These are phyloP conservation scores for Oxytorus armatus DNA, from an alignment of 2,888 invertebrate genomes.

Conservation along the genomic window DNA sequence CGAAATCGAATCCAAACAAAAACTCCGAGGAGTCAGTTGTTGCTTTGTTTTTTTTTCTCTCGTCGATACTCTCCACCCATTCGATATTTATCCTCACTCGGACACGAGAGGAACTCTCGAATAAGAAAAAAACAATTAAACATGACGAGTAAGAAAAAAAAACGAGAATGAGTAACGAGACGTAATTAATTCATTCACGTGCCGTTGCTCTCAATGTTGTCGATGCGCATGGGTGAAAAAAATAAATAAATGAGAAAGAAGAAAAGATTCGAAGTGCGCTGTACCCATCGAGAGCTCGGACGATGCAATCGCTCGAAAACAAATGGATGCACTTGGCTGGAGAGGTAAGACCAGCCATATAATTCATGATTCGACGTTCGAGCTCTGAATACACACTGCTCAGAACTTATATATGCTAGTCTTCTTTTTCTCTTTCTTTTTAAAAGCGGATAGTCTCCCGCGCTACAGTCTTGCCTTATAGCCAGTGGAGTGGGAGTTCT, in stretches of 20 bases:
- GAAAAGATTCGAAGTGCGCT: conserved; percentile 46
- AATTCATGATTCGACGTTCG: conserved; percentile 69
- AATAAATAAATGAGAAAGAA: conserved; percentile 15
- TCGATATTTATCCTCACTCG: no score
- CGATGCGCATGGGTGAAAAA: conserved; percentile 27
- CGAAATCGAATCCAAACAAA: no score
- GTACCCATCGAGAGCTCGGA: conserved; percentile 42
- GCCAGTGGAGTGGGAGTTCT: no score
- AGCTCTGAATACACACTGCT: conserved; percentile 48
- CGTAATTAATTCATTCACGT: conserved; percentile 59
- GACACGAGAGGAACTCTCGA: no score
- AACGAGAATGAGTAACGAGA: conserved; percentile 57
- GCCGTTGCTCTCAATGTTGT: conserved; percentile 39
- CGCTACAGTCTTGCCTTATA: no score
- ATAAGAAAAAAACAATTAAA: no score
- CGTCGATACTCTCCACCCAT: no score
- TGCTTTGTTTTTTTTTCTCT: no score
- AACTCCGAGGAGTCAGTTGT: no score
- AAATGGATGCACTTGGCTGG: conserved; percentile 63
- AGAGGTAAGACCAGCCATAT: conserved; percentile 61
- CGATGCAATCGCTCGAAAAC: conserved; percentile 68
- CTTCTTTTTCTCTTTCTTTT: conserved; percentile 14
- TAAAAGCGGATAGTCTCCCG: no score
- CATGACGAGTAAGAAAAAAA: background rate
- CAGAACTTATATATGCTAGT: conserved; percentile 8